phyloP scores from a whole-genome alignment of 2,113 vertebrate species.

The Poecilia latipinna region DNA sequence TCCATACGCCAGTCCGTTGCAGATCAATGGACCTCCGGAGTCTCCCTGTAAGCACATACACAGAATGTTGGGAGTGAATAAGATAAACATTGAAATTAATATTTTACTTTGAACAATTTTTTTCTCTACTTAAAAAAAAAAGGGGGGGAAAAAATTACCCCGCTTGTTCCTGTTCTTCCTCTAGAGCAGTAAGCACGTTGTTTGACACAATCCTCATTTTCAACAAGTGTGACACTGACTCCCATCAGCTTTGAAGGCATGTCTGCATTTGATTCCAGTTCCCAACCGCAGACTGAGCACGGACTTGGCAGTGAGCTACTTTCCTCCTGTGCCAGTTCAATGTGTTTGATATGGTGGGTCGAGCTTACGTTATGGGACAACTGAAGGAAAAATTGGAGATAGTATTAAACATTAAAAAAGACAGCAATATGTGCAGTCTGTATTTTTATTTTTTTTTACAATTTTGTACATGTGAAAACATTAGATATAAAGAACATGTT shows the following conservation, averaged over 20 bases:
- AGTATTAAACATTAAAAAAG: background rate
- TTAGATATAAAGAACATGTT: background rate
- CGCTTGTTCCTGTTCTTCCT: slow-evolving; percentile 67
- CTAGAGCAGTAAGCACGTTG: slow-evolving; percentile 69
- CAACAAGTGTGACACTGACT: slow-evolving; percentile 65
- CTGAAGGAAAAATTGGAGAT: slow-evolving; percentile 54
- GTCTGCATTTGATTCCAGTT: slow-evolving; percentile 7
- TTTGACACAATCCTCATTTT: slow-evolving; percentile 52
- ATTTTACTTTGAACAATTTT: background rate
- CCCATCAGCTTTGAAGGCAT: slow-evolving; percentile 63
- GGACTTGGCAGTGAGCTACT: background rate
- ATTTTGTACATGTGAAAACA: background rate
- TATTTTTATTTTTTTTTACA: background rate
- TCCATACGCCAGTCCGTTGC: slow-evolving; percentile 74
- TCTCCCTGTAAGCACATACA: slow-evolving; percentile 80
- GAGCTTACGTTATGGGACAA: slow-evolving; percentile 72
- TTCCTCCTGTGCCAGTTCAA: slow-evolving; percentile 4
- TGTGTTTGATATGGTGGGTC: slow-evolving; percentile 39
- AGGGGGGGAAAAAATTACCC: slow-evolving; percentile 17
- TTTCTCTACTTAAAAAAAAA: background rate
- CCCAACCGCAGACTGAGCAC: slow-evolving; percentile 83
- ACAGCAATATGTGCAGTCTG: background rate
- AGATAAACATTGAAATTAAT: background rate
- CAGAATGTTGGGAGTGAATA: background rate
- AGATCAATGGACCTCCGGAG: slow-evolving; percentile 86